A percentile compares a stretch with the other conserved stretches of the same genome.
Evolutionary conservation across 2,113 vertebrate genomes (phyloP).

Genomic region (Gnathonemus longibarbis): DNA sequence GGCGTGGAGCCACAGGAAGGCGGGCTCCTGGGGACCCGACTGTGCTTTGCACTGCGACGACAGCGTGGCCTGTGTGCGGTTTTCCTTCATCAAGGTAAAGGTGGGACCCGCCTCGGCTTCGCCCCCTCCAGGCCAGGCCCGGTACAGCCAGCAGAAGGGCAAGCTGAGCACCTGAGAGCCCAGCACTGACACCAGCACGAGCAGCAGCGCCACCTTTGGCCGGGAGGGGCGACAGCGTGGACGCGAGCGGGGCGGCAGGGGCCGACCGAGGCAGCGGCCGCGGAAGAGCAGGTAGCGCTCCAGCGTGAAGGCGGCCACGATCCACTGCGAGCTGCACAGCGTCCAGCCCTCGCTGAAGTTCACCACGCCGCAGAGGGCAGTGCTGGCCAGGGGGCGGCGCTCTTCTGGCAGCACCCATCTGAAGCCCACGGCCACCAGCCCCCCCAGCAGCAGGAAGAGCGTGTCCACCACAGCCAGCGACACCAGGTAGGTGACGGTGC

Average conservation of each 20-base stretch:
- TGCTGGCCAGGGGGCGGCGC: neutral
- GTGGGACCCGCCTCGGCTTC: neutral
- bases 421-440: slow-evolving; percentile 16
- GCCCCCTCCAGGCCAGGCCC: neutral
- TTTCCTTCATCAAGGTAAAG: neutral
- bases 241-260: neutral
- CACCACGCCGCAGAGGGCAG: slow-evolving; percentile 7
- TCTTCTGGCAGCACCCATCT: neutral
- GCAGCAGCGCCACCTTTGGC: slow-evolving; percentile 13
- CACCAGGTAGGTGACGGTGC: slow-evolving; percentile 27
- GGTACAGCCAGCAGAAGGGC: slow-evolving; percentile 24
- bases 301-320: slow-evolving; percentile 23
- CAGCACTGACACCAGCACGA: slow-evolving; percentile 13
- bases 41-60: neutral
- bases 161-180: slow-evolving; percentile 21
- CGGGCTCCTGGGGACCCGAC: neutral
- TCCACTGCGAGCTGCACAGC: slow-evolving; percentile 25
- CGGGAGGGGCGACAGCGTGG: slow-evolving; percentile 14
- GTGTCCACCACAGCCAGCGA: slow-evolving; percentile 28
- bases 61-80: neutral
- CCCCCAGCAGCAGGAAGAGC: slow-evolving; percentile 25
- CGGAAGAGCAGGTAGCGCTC: slow-evolving; percentile 25
- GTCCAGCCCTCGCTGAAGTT: slow-evolving; percentile 28
- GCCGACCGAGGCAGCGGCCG: neutral
- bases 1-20: slow-evolving; percentile 16